Evolutionary conservation across 2,888 invertebrate species (phyloP).

Genomic region (Cistogaster globosa): DNA sequence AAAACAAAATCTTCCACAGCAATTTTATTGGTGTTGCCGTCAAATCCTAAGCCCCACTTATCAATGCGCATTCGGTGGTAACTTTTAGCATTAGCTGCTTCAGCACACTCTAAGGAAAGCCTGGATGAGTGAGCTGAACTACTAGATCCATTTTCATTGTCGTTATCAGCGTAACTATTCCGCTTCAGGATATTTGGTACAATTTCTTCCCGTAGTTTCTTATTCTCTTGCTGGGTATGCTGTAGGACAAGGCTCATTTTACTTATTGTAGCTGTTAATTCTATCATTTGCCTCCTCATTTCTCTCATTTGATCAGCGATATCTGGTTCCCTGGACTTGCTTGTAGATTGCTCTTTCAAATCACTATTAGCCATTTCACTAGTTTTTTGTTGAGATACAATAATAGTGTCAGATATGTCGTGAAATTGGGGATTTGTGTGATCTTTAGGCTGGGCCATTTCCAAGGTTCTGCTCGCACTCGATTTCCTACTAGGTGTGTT

Average conservation of each 20-base stretch:
- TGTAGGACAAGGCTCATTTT: neutral
- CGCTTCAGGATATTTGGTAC: no score
- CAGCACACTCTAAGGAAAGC: neutral
- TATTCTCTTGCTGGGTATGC: constrained; percentile 1
- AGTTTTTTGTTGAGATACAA: no score
- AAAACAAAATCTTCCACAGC: constrained; percentile 3
- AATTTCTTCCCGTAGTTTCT: neutral
- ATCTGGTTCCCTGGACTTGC: no score
- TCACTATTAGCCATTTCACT: no score
- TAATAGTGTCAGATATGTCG: neutral
- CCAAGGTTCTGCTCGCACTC: neutral
- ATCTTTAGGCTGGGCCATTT: neutral
- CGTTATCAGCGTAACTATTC: no score
- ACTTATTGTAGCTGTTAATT: neutral
- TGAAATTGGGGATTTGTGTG: neutral
- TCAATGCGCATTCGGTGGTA: neutral
- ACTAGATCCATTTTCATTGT: no score
- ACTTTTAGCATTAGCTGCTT: accelerated
- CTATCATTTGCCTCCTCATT: neutral
- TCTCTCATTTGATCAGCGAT: neutral
- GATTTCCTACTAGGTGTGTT: neutral
- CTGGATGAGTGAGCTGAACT: neutral
- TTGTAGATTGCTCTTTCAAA: no score
- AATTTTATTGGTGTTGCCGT: neutral
- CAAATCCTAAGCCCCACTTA: constrained; percentile 11